Conservation (phyloP, 2,888 invertebrate species). For the Drosophila antonietae region DNA sequence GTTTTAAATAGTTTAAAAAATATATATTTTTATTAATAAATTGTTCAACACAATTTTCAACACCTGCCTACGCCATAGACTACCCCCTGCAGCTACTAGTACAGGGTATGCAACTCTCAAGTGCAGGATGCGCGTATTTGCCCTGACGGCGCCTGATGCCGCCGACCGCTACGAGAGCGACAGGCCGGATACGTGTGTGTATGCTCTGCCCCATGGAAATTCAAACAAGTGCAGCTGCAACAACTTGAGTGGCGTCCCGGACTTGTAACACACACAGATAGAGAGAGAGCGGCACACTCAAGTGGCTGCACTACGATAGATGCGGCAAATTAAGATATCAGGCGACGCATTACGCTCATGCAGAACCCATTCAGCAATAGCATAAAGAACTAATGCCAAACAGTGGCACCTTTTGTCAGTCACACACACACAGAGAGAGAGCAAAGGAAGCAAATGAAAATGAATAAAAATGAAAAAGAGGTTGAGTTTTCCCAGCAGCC, state of each 20-base stretch:
- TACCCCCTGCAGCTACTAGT: background rate
- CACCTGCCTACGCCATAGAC: background rate
- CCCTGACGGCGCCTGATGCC: slow-evolving; percentile 57
- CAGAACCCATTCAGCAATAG: slow-evolving; percentile 52
- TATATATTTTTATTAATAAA: background rate
- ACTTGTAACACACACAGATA: slow-evolving; percentile 2
- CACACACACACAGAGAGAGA: slow-evolving; percentile 8
- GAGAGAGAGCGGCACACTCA: slow-evolving; percentile 26
- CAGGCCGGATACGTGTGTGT: slow-evolving; percentile 68
- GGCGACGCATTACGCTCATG: slow-evolving; percentile 66
- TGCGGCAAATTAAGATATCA: slow-evolving; percentile 79
- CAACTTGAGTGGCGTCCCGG: slow-evolving; percentile 61
- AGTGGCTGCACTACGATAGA: slow-evolving; percentile 60
- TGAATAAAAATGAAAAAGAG: slow-evolving; percentile 32
- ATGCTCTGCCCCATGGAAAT: slow-evolving; percentile 54
- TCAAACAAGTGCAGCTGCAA: slow-evolving; percentile 78
- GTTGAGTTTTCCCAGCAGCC: slow-evolving; percentile 40
- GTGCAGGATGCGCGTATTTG: slow-evolving; percentile 75
- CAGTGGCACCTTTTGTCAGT: slow-evolving; percentile 73
- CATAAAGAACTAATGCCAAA: slow-evolving; percentile 26
- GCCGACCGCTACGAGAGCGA: slow-evolving; percentile 29
- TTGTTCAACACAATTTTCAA: too few relatives aligned
- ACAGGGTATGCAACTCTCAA: slow-evolving; percentile 57
- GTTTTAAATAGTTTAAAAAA: too few relatives aligned
- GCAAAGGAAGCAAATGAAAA: slow-evolving; percentile 4